A percentile compares a stretch with the other conserved stretches of the same genome.
Evolutionary conservation across 1,140 invertebrate genomes (phyloP).

Genomic region (Spodoptera frugiperda): DNA sequence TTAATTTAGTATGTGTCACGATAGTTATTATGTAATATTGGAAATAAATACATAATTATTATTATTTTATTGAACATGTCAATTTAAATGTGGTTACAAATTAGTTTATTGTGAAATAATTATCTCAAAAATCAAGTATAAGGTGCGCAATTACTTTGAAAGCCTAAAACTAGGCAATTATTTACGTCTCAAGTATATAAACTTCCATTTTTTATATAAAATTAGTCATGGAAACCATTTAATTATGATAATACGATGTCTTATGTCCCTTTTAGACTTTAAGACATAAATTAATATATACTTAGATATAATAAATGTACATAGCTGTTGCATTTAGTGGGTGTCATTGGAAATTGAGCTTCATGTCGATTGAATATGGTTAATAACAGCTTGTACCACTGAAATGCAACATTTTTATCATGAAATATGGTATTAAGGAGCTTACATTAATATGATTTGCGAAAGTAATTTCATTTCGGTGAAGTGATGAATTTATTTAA

Average conservation of each 20-base stretch:
- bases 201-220: conserved; percentile 1
- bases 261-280: conserved; percentile 1
- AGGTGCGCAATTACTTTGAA: not conserved
- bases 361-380: not conserved
- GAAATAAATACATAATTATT: too few species aligned
- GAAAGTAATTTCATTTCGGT: not conserved
- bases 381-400: not conserved
- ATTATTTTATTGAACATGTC: too few species aligned
- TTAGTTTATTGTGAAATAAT: too few species aligned
- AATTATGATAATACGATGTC: not conserved
- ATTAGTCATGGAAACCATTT: not conserved
- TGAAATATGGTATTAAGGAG: not conserved
- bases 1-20: too few species aligned
- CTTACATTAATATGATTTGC: conserved; percentile 18
- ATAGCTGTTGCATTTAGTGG: not conserved
- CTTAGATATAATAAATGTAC: conserved; percentile 11
- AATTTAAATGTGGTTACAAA: too few species aligned
- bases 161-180: not conserved
- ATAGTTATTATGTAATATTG: too few species aligned
- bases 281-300: not conserved
- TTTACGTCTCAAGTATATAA: not conserved
- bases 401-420: not conserved
- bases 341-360: too few species aligned
- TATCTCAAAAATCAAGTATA: not conserved
- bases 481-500: conserved; percentile 15